Percentiles rank a stretch among this genome's conserved stretches.
phyloP scores from a whole-genome alignment of 2,888 invertebrate genomes.

The Tachina fera region DNA sequence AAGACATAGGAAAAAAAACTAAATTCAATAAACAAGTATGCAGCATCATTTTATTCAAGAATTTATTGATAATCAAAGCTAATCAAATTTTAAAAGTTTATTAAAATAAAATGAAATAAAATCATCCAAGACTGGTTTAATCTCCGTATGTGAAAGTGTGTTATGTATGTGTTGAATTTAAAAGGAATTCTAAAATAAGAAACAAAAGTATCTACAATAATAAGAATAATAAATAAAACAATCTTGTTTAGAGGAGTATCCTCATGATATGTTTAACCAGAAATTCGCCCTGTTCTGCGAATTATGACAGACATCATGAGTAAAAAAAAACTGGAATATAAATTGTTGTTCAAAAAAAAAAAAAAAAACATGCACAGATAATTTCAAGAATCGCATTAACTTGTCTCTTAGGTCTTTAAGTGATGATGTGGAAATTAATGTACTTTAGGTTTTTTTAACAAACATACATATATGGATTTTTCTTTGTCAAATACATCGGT shows the following conservation, averaged over 20 bases:
- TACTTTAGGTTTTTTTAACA: too few relatives aligned
- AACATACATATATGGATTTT: too few relatives aligned
- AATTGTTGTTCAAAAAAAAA: too few relatives aligned
- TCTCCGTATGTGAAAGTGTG: slow-evolving; percentile 9
- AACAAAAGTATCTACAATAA: slow-evolving; percentile 1
- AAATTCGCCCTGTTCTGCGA: neutral
- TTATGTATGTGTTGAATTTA: neutral
- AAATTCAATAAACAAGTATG: neutral
- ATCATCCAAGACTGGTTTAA: slow-evolving; percentile 40
- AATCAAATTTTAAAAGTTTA: slow-evolving; percentile 21
- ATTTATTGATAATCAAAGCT: slow-evolving; percentile 51
- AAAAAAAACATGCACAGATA: too few relatives aligned
- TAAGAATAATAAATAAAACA: neutral
- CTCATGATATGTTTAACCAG: neutral
- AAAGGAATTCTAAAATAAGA: slow-evolving; percentile 10
- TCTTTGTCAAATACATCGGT: too few relatives aligned
- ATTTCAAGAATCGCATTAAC: too few relatives aligned
- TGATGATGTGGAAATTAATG: too few relatives aligned
- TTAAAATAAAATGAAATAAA: slow-evolving; percentile 19
- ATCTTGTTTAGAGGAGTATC: slow-evolving; percentile 25
- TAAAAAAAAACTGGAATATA: too few relatives aligned
- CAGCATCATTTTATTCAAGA: slow-evolving; percentile 38
- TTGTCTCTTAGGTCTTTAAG: too few relatives aligned
- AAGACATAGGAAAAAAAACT: slow-evolving; percentile 10
- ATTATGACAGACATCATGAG: neutral